Base-by-base conservation (phyloP, 2,888 invertebrate genomes). In the Tinea semifulvella region DNA sequence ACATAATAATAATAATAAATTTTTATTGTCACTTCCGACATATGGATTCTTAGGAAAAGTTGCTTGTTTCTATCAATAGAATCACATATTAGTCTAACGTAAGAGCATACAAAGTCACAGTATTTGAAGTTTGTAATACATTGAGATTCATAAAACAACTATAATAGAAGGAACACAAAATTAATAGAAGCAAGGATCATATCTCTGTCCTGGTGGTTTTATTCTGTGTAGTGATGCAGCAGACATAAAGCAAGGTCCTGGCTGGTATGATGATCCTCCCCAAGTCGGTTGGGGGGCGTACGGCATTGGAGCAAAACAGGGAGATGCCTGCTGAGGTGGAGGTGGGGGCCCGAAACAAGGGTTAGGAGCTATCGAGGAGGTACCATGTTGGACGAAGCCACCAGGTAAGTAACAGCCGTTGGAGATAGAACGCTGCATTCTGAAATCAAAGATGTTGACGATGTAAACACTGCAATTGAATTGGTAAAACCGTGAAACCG, bases 381-480 rank as follows among this genome's bases (percentile, higher is more conserved):
- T 5, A 35, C 16, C 16, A 5, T 13, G 5, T 4, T 42, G 35
- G 25, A 35, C 20, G 40, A 47, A 38, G 16, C 39, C 48, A 22
- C 48, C 46, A 20, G 36, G 25, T 14, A 46, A 45, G 39, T 43
- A 47, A 39, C 43, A 47, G 42, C 53, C 52, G 48, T 65, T 62
- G 54, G 56, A 61, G 31, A 53, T 56, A 49, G 65, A 61, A 39
- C 65, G 69, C 49, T 74, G 70, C 74, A 76, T 75, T 58, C 73
- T 76, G 56, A 10, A 53, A 63, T n/a, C n/a, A n/a, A n/a, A n/a
- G n/a, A n/a, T n/a, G n/a, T n/a, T n/a, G n/a, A n/a, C n/a, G n/a
- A n/a, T n/a, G n/a, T n/a, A n/a, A n/a, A n/a, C n/a, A n/a, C n/a
- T n/a, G n/a, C n/a, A n/a, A n/a, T n/a, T n/a, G n/a, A n/a, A n/a